Base-by-base conservation (phyloP, 1,140 invertebrate species). In the Phenacoccus solenopsis region DNA sequence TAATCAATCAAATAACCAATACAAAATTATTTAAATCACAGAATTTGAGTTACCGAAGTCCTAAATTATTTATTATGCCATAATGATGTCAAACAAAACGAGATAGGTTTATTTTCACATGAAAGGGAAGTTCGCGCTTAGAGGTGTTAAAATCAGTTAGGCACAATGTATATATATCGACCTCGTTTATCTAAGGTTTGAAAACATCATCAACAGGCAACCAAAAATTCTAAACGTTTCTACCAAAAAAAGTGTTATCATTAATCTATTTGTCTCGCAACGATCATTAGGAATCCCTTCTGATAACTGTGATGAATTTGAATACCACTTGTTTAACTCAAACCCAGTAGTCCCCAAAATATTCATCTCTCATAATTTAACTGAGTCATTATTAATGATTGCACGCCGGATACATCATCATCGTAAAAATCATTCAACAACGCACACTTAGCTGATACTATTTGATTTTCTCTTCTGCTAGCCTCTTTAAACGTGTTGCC, bases 401-500 rank as follows among this genome's bases (percentile, higher is more conserved):
- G 2, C 2, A 21, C 68, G n/a, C 68, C 68, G 5, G 20, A 22
- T 1, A 69, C 24, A 28, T 69, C 68, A 27, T 69, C 81, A 1
- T 82, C 77, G 71, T 81, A 82, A 69, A 79, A 79, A 70, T 79
- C 76, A 21, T 72, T 32, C 13, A 13, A 5, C 5, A 32, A 9
- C 4, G 56, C 56, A 20, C 25, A 4, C 5, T 25, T 10, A 12
- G 22, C 30, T 38, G 3, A 4, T 10, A 12, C 27, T 13, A 9
- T 5, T 32, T 4, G 21, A 13, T 7, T n/a, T 5, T 13, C n/a
- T 69, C 32, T 24, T 35, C 12, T 5, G 32, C 27, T n/a, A 69
- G 28, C n/a, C 16, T 16, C 35, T 28, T 5, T 10, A 69, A 30
- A 3, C 22, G 5, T 16, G 5, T 30, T 10, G 68, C 68, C 3